Percentiles rank a stretch among this genome's conserved stretches.
Evolutionary conservation across 2,113 vertebrate genomes (phyloP).

Genomic region (Amphilophus citrinellus): DNA sequence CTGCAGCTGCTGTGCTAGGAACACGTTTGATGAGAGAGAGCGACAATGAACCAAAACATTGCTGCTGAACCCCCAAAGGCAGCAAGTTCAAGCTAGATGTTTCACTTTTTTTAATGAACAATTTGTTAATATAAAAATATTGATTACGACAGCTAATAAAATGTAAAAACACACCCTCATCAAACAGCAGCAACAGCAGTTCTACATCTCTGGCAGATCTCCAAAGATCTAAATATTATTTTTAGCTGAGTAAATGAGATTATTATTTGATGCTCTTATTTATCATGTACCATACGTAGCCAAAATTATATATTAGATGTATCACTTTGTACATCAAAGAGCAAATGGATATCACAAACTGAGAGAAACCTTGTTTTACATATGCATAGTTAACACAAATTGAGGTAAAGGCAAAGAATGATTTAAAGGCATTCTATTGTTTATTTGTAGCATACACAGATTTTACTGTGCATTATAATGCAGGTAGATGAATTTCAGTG

Average conservation of each 20-base stretch:
- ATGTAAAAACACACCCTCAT: not conserved
- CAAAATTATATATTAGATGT: not conserved
- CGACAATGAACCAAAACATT: not conserved
- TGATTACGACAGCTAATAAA: not conserved
- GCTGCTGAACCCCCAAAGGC: not conserved
- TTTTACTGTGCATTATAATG: not conserved
- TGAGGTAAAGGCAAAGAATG: not conserved
- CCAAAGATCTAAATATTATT: not conserved
- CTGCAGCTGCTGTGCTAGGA: slow-evolving; percentile 13
- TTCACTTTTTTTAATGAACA: not conserved
- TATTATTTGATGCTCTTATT: slow-evolving; percentile 1
- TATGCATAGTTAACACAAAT: not conserved
- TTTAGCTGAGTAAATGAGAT: not conserved
- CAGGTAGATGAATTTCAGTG: not conserved
- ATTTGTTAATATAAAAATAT: slow-evolving; percentile 17
- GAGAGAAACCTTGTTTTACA: not conserved
- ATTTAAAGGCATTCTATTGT: not conserved
- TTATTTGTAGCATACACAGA: not conserved
- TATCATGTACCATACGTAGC: not conserved
- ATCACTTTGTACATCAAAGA: slow-evolving; percentile 3
- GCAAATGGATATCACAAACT: not conserved
- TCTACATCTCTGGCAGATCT: not conserved
- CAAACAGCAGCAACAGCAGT: not conserved
- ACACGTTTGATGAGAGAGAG: not conserved
- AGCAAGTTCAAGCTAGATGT: not conserved